These are phyloP conservation scores for Helicoverpa armigera DNA, from an alignment of 1,140 invertebrate species.

Conservation along the genomic window DNA sequence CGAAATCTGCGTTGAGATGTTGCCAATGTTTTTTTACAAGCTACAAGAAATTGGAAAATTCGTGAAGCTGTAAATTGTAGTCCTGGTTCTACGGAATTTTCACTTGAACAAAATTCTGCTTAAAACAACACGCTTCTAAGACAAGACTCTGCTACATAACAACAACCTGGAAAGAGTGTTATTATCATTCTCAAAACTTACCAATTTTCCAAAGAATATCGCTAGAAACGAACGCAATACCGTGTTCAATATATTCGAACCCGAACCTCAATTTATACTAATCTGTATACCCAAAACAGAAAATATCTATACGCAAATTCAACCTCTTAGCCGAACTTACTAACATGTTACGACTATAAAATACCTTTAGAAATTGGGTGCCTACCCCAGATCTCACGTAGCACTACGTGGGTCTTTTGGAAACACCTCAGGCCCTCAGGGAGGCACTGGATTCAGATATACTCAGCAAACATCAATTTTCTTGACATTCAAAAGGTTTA, in stretches of 20 bases:
- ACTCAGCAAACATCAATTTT: constrained; percentile 47
- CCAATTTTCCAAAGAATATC: too few species aligned
- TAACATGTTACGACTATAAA: constrained; percentile 30
- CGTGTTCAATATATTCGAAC: not conserved
- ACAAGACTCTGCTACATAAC: too few species aligned
- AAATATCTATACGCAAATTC: constrained; percentile 26
- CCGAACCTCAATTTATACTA: not conserved
- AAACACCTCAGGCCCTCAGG: constrained; percentile 8
- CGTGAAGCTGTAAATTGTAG: too few species aligned
- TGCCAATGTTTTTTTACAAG: too few species aligned
- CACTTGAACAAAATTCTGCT: too few species aligned
- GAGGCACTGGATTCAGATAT: constrained; percentile 42
- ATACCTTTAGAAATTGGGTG: constrained; percentile 41
- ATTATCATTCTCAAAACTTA: too few species aligned
- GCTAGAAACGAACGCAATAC: not conserved
- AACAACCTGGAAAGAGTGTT: too few species aligned
- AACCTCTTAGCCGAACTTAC: not conserved
- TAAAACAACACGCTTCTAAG: too few species aligned
- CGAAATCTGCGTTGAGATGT: too few species aligned
- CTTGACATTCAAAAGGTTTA: constrained; percentile 36
- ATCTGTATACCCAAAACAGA: constrained; percentile 25
- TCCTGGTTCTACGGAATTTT: too few species aligned
- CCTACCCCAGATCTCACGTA: constrained; percentile 34
- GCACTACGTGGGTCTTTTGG: constrained; percentile 25
- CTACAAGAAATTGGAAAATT: too few species aligned